Conservation (phyloP, 2,888 invertebrate species). For the Himalopsyche japonica region DNA sequence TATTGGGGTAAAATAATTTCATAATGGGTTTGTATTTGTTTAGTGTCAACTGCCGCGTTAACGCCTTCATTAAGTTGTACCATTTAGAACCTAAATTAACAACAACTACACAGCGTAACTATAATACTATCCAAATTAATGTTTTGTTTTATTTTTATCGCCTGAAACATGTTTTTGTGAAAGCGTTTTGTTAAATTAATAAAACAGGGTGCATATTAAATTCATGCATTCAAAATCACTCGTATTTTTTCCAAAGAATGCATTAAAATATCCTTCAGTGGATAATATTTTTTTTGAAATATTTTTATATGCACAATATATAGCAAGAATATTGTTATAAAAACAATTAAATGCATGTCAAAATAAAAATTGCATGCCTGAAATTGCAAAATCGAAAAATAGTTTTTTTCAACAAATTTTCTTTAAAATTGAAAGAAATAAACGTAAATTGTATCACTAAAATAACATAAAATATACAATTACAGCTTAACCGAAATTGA, state of each 20-base stretch:
- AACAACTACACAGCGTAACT: background rate
- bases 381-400: no score
- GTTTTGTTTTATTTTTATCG: background rate
- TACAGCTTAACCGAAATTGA: no score
- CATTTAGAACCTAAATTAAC: background rate
- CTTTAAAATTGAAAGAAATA: no score
- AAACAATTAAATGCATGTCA: no score
- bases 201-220: background rate
- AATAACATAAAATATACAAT: no score
- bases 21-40: conserved; percentile 59
- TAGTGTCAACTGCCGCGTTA: conserved; percentile 44
- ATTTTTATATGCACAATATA: no score
- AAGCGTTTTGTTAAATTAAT: background rate
- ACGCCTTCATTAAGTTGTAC: conserved; percentile 26
- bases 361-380: no score
- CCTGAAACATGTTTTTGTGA: background rate
- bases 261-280: background rate
- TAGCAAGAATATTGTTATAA: no score
- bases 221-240: background rate
- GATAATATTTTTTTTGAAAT: background rate
- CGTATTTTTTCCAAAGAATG: background rate
- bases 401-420: no score
- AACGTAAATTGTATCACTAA: no score
- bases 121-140: conserved; percentile 2
- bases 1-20: conserved; percentile 51